Evolutionary conservation across 2,888 invertebrate species (phyloP), one percentile per base, ranked within the genome.

Genomic region (Bellardia pandia): DNA sequence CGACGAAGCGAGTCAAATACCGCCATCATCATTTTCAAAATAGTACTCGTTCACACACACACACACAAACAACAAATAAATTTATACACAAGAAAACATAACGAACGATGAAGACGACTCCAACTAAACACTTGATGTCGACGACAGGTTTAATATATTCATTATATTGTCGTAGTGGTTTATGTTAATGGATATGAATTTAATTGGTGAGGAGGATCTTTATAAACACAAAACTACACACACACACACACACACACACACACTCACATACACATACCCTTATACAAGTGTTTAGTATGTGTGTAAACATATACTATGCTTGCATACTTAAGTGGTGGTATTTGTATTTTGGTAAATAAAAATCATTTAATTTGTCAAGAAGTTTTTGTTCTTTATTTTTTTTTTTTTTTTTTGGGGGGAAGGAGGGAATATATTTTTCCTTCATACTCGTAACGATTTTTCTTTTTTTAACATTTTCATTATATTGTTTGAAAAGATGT

Each of bases 81-180:
- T 16, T 23, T 40, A 71, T 60, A 60, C 60, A 74, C 48, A 68
- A 68, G 60, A 79, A 75, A 69, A 77, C 30, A 69, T 45, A 74
- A 62, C 75, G 68, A 74, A 62, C 75, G 68, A 62, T 71, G 51
- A 81, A 58, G 58, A 81, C 68, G 42, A 75, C 23, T 23, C 0
- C 51, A 84, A 77, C 76, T 80, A 86, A 86, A 85, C 87, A 87
- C 87, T 87, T 87, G 87, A 87, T 81, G 87, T 81, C 87, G 87
- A 85, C 87, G 87, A 87, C 87, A 87, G 85, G 84, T 87, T 87
- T 87, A 87, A 87, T 87, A 85, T 87, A 87, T 85, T 87, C 87
- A 87, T 87, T 85, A 85, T 78, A 64, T 64, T 68, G 60, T 75
- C 60, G 84, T 69, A 81, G 86, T 81, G 74, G 84, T 81, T 83